Conservation (phyloP, 1,140 invertebrate genomes). For the Bombus affinis region DNA sequence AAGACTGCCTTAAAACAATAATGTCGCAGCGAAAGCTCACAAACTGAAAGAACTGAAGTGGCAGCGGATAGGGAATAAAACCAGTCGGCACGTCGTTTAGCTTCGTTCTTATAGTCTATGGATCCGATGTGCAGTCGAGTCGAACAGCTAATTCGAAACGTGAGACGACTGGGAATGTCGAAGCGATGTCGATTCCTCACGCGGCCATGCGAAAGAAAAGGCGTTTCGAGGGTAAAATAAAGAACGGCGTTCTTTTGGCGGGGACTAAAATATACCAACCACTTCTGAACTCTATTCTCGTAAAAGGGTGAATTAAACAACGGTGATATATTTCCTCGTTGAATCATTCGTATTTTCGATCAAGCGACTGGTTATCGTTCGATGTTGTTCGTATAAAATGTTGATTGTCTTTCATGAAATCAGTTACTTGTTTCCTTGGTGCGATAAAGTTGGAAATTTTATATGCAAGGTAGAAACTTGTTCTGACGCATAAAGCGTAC, state of each 20-base stretch:
- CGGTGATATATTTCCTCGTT: slow-evolving; percentile 29
- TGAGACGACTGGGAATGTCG: slow-evolving; percentile 78
- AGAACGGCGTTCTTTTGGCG: slow-evolving; percentile 7
- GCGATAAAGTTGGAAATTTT: background rate
- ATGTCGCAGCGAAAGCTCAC: background rate
- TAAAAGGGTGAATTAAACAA: slow-evolving; percentile 24
- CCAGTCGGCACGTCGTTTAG: slow-evolving; percentile 65
- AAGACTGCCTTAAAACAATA: background rate
- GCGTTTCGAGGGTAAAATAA: slow-evolving; percentile 41
- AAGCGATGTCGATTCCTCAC: slow-evolving; percentile 65
- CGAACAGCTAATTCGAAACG: slow-evolving; percentile 81
- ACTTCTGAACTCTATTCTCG: slow-evolving; percentile 7
- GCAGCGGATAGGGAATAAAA: slow-evolving; percentile 25
- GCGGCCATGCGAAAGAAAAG: slow-evolving; percentile 30
- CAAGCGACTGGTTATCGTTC: slow-evolving; percentile 10
- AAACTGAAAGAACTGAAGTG: background rate
- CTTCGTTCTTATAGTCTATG: slow-evolving; percentile 69
- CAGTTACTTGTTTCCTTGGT: background rate
- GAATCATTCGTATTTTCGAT: slow-evolving; percentile 42
- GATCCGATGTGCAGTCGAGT: slow-evolving; percentile 77
- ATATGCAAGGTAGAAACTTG: background rate
- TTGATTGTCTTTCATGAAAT: slow-evolving; percentile 28
- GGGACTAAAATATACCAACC: slow-evolving; percentile 11
- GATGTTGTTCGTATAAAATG: slow-evolving; percentile 40
- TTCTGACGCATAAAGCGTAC: background rate